phyloP scores from a whole-genome alignment of 2,113 vertebrate species.

The Bungarus multicinctus region DNA sequence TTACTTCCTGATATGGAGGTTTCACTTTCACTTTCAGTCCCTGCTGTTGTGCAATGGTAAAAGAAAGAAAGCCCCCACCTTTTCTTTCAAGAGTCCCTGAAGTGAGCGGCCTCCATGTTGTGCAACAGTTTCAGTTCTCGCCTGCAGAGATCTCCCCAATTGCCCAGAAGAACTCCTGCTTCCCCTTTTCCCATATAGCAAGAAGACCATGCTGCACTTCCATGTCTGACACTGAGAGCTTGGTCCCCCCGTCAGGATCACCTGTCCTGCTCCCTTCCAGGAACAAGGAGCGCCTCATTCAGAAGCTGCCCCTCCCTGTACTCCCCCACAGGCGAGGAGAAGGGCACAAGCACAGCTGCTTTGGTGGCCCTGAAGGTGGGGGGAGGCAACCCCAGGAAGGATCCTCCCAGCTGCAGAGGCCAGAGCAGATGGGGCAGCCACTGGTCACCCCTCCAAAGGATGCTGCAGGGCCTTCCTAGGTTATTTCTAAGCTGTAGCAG shows the following conservation, averaged over 20 bases:
- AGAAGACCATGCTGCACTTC: not conserved
- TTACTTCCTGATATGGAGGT: not conserved
- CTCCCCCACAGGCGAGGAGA: not conserved
- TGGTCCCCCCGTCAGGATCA: not conserved
- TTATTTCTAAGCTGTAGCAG: not conserved
- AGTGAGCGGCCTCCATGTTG: not conserved
- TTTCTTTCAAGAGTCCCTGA: not conserved
- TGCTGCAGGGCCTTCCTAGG: not conserved
- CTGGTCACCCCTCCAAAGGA: not conserved
- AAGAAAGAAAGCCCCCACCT: not conserved
- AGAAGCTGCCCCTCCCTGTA: not conserved
- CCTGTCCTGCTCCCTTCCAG: not conserved
- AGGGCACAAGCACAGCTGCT: not conserved
- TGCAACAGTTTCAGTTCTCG: not conserved
- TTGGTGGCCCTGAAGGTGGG: not conserved
- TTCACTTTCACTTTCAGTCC: not conserved
- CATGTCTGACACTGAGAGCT: not conserved
- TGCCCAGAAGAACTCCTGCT: not conserved
- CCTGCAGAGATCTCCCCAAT: not conserved
- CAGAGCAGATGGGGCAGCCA: not conserved
- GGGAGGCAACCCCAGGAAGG: not conserved
- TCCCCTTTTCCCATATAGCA: not conserved
- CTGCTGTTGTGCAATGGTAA: not conserved
- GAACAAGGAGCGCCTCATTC: not conserved
- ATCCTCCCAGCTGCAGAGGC: not conserved